Evolutionary conservation across 2,888 invertebrate species (phyloP).

Genomic region (Gari tellinella): DNA sequence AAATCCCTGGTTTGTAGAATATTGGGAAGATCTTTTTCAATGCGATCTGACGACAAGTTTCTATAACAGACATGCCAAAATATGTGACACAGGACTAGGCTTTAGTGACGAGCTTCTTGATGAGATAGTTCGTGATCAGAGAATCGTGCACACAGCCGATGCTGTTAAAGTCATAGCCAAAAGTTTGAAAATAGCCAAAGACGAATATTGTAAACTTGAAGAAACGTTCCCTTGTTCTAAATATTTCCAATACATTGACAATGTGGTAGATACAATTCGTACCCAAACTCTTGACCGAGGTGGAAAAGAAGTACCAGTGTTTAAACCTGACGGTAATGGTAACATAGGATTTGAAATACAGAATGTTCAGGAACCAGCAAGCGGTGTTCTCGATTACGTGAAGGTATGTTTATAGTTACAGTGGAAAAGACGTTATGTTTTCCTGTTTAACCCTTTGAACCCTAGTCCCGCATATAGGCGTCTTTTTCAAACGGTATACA

Average conservation of each 20-base stretch:
- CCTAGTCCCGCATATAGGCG: no score
- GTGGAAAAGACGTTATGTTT: no score
- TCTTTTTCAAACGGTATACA: no score
- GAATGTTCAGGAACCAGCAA: slow-evolving; percentile 62
- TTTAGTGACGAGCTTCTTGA: slow-evolving; percentile 46
- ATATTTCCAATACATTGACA: slow-evolving; percentile 33
- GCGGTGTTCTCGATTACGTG: slow-evolving; percentile 46
- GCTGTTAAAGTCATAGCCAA: slow-evolving; percentile 72
- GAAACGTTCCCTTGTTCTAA: slow-evolving; percentile 65
- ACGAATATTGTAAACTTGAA: slow-evolving; percentile 61
- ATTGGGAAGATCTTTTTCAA: slow-evolving; percentile 73
- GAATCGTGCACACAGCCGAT: slow-evolving; percentile 72
- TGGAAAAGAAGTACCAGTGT: slow-evolving; percentile 54
- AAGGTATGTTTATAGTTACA: no score
- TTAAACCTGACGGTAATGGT: slow-evolving; percentile 75
- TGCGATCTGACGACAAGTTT: slow-evolving; percentile 73
- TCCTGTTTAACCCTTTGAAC: no score
- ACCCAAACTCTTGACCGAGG: slow-evolving; percentile 30
- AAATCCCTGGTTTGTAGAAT: slow-evolving; percentile 77
- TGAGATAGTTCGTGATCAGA: slow-evolving; percentile 62
- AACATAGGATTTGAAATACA: slow-evolving; percentile 72
- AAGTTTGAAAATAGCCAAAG: slow-evolving; percentile 64
- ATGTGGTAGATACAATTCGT: slow-evolving; percentile 41
- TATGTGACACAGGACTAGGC: slow-evolving; percentile 42
- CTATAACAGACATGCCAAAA: slow-evolving; percentile 52